Evolutionary conservation across 2,797 vertebrate species (phyloP), one percentile per base, ranked within the genome.

Genomic region (Echiichthys vipera): DNA sequence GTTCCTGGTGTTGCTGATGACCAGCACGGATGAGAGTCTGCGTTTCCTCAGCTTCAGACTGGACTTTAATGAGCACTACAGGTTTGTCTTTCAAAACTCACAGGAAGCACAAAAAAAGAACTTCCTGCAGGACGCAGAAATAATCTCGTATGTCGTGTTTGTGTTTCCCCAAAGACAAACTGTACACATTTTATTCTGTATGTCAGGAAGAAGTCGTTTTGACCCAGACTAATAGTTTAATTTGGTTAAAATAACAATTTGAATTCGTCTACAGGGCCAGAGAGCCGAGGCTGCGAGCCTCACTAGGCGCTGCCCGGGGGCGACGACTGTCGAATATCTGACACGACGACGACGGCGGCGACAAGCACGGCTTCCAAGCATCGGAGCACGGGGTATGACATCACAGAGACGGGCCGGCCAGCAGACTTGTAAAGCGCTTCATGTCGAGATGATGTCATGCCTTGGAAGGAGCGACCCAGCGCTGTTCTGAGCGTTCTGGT

Each of bases 1-100:
- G 92, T 99, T 99, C 88, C 85, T 99, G 91, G 96, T 98, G 82
- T 82, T 97, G 81, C 92, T 99, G 84, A 98, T 95, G 59, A 96
- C 96, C 71, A 98, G 96, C 76, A 74, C 95, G 0, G 98, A 99
- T 0, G 97, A 99, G 91, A 99, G 97, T 76, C 96, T 99, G 27
- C 96, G 95, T 47, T 99, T 99, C 92, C 96, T 99, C 45, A 99
- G 97, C 95, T 99, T 99, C 86, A 91, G 98, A 18, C 88, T 99
- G 83, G 98, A 99, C 94, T 99, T 99, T 88, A 99, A 98, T 0
- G 98, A 99, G 65, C 98, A 99, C 84, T 99, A 99, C 84, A 97
- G 96, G 89, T 92, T 40, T 10, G 74, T 1, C 51, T 45, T 39
- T 14, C 13, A 39, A 29, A 50, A 5, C 49, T 9, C 17, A 55